These are phyloP conservation scores for Drosophila littoralis DNA, from an alignment of 1,140 invertebrate genomes.

Conservation along the genomic window DNA sequence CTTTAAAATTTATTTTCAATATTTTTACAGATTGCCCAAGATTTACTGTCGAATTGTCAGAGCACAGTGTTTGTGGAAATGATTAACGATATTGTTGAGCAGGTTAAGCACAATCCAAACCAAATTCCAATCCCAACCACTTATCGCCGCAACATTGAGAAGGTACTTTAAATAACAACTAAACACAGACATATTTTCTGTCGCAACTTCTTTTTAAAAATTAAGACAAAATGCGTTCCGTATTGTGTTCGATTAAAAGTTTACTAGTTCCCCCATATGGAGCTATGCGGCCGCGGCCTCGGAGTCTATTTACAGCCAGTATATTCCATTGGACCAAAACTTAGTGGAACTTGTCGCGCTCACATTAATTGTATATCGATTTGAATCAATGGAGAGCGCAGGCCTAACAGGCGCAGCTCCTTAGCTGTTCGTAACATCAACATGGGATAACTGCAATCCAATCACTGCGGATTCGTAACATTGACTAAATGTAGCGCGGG, in stretches of 20 bases:
- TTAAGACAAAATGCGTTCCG: constrained; percentile 14
- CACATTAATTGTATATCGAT: not conserved
- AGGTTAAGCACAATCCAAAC: constrained; percentile 92
- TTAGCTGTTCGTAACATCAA: constrained; percentile 1
- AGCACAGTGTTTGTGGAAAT: constrained; percentile 92
- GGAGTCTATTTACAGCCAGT: constrained; percentile 7
- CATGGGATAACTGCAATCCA: not conserved
- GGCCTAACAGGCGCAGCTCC: not conserved
- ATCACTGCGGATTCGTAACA: not conserved
- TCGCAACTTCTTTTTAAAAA: constrained; percentile 11
- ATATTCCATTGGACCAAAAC: constrained; percentile 7
- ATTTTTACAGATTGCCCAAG: constrained; percentile 89
- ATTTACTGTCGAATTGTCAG: constrained; percentile 92
- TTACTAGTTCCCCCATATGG: constrained; percentile 14
- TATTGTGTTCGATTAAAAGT: constrained; percentile 22
- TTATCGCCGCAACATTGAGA: constrained; percentile 80
- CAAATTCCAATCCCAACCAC: constrained; percentile 87
- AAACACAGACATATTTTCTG: constrained; percentile 21
- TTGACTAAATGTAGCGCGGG: not conserved
- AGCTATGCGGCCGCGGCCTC: constrained; percentile 18
- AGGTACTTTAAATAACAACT: constrained; percentile 66
- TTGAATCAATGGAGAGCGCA: constrained; percentile 3
- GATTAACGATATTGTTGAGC: constrained; percentile 93
- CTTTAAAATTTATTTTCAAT: not conserved
- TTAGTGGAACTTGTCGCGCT: not conserved